A percentile compares a stretch with the other conserved stretches of the same genome.
Conservation (phyloP, 53 echinoderm and acorn worm species). For the Holothuria scabra region DNA sequence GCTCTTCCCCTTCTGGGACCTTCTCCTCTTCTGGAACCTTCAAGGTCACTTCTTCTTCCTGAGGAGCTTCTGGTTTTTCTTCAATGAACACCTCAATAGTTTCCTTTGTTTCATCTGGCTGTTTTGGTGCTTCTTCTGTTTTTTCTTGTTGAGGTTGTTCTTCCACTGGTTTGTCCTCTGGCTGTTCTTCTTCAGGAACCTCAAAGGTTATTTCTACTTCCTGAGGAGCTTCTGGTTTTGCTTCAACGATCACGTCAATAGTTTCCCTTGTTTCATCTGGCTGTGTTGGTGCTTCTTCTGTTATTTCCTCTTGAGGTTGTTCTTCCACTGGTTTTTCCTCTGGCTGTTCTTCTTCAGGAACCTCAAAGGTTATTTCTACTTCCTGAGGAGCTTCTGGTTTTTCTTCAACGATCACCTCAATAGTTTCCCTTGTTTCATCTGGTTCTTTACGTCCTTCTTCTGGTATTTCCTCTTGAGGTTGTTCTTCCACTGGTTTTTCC, state of each 20-base stretch:
- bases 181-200: conserved; percentile 24
- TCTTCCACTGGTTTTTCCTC: conserved; percentile 2
- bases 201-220: conserved; percentile 54
- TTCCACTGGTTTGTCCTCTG: conserved; percentile 23
- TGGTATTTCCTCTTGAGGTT: too few species aligned
- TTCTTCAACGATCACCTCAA: too few species aligned
- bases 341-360: conserved; percentile 5
- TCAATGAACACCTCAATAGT: conserved; percentile 54
- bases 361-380: too few species aligned
- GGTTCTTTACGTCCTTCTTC: too few species aligned
- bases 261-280: conserved; percentile 12
- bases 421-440: too few species aligned
- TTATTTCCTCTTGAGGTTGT: background rate
- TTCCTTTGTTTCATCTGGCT: background rate
- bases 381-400: too few species aligned
- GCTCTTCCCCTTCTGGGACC: too few species aligned
- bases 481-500: too few species aligned
- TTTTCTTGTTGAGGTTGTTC: conserved; percentile 31
- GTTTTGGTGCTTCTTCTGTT: conserved; percentile 16
- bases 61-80: conserved; percentile 5
- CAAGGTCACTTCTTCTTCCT: conserved; percentile 44
- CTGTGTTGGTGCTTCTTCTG: background rate
- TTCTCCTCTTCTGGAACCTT: conserved; percentile 36
- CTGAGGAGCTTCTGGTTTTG: conserved; percentile 15
- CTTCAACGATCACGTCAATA: conserved; percentile 53